Conservation (phyloP, 2,113 vertebrate species). For the Nerophis lumbriciformis region DNA sequence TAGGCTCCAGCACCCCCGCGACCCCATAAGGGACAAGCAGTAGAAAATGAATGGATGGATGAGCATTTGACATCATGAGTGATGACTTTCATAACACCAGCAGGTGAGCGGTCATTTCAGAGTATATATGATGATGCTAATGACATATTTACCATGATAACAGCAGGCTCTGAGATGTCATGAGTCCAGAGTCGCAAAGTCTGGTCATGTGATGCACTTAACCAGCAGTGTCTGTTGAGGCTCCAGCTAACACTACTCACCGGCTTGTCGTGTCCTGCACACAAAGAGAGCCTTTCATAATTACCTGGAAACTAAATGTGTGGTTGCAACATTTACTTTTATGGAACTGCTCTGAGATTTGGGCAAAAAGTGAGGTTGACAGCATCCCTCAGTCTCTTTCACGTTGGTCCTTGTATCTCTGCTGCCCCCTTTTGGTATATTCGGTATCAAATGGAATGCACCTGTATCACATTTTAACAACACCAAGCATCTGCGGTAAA, state of each 20-base stretch:
- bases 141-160: slow-evolving; percentile 74
- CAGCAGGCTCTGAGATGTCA: slow-evolving; percentile 49
- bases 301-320: slow-evolving; percentile 17
- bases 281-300: slow-evolving; percentile 26
- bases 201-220: slow-evolving; percentile 78
- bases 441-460: neutral
- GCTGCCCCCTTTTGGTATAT: slow-evolving; percentile 59
- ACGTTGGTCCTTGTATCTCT: slow-evolving; percentile 42
- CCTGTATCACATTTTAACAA: slow-evolving; percentile 12
- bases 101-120: neutral
- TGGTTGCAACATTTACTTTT: slow-evolving; percentile 40
- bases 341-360: slow-evolving; percentile 27
- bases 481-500: slow-evolving; percentile 7
- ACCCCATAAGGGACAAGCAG: too few relatives aligned
- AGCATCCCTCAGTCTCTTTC: slow-evolving; percentile 28
- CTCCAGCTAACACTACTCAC: slow-evolving; percentile 81
- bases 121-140: neutral
- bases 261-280: slow-evolving; percentile 78
- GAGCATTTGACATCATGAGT: too few relatives aligned
- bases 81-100: too few relatives aligned
- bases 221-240: slow-evolving; percentile 74
- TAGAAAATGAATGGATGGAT: too few relatives aligned
- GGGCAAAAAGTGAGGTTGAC: slow-evolving; percentile 17
- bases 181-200: slow-evolving; percentile 77
- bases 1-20: too few relatives aligned